Conservation (phyloP, 2,113 vertebrate species). For the Gorilla gorilla region DNA sequence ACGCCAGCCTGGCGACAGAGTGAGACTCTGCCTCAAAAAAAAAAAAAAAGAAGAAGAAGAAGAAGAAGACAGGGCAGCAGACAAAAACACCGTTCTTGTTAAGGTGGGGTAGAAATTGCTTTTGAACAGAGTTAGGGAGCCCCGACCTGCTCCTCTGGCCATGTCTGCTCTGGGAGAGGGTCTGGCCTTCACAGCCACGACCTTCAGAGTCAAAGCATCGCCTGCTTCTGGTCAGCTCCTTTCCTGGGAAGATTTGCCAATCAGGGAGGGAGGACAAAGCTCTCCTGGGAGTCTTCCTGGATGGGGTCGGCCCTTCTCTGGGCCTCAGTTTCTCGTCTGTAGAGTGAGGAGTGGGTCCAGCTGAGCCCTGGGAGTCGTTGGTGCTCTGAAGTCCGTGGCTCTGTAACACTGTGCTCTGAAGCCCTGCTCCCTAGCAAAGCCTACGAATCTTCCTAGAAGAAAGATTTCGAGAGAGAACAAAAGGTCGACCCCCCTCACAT, state of each 20-base stretch:
- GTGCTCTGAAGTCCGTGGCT: not conserved
- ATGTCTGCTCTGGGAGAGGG: not conserved
- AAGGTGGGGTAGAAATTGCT: not conserved
- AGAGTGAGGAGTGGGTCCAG: not conserved
- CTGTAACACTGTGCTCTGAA: not conserved
- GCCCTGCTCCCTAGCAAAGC: not conserved
- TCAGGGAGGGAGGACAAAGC: fast-evolving
- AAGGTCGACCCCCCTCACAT: fast-evolving
- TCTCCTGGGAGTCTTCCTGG: not conserved
- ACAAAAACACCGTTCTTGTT: fast-evolving
- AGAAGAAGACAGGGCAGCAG: too few species aligned
- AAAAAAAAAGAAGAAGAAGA: too few species aligned
- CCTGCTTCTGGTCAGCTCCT: not conserved
- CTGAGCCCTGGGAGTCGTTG: not conserved
- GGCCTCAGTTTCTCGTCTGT: not conserved
- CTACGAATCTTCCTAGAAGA: not conserved
- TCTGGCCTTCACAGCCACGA: not conserved
- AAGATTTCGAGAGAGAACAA: not conserved
- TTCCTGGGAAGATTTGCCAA: not conserved
- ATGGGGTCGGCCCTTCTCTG: not conserved
- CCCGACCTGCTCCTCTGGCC: not conserved
- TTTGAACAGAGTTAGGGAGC: not conserved
- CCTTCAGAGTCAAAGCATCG: not conserved
- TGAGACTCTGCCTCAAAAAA: too few species aligned
- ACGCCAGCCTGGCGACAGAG: too few species aligned